phyloP scores from a whole-genome alignment of 2,888 invertebrate genomes.

The Spodoptera picta region DNA sequence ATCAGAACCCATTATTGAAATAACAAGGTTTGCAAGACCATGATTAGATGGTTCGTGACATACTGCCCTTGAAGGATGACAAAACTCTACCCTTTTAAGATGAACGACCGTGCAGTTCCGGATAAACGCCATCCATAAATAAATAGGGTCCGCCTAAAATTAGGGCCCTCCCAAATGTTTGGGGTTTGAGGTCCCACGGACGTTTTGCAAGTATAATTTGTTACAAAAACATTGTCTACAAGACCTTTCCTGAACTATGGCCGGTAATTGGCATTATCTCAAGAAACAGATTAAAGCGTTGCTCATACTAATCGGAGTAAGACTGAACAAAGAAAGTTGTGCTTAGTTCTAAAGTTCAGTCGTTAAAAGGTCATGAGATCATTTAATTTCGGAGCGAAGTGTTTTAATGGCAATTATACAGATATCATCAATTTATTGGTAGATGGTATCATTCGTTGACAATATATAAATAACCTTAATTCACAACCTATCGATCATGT shows the following conservation, averaged over 20 bases:
- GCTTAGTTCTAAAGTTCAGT: constrained; percentile 2
- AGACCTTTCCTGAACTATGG: constrained; percentile 5
- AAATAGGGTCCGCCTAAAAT: constrained; percentile 35
- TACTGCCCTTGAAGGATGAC: constrained; percentile 26
- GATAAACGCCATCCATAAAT: constrained; percentile 38
- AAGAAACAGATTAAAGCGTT: constrained; percentile 11
- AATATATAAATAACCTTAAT: no score
- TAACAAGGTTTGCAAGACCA: constrained; percentile 19
- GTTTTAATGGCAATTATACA: no score
- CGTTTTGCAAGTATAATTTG: constrained; percentile 44
- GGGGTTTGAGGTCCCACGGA: not conserved
- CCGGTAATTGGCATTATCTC: constrained; percentile 7
- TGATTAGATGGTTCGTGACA: constrained; percentile 32
- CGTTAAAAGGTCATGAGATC: constrained; percentile 9
- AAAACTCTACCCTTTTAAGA: constrained; percentile 35
- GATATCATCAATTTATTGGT: no score
- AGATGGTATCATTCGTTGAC: no score
- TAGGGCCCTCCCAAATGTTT: constrained; percentile 3
- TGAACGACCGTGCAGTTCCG: constrained; percentile 34
- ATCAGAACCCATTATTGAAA: constrained; percentile 14
- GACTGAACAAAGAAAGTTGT: constrained; percentile 11
- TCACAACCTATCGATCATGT: no score
- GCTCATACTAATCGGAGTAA: not conserved
- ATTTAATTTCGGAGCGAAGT: not conserved
- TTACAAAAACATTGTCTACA: constrained; percentile 19